Conservation (phyloP, 1,140 invertebrate species). For the Lerema accius region DNA sequence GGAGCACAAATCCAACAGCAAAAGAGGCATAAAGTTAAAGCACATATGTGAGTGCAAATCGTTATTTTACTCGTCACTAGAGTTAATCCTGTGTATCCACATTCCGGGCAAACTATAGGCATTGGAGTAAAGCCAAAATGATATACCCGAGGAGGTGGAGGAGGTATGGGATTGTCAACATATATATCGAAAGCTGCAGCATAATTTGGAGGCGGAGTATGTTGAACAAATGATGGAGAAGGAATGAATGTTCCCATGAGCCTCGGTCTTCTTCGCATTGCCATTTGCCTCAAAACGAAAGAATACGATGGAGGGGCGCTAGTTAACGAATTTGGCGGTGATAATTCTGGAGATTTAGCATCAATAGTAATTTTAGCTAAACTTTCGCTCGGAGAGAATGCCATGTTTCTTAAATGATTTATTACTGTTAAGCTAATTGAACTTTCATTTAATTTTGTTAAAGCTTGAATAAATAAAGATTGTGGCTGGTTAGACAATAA, state of each 20-base stretch:
- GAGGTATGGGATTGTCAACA: slow-evolving; percentile 57
- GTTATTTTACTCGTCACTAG: slow-evolving; percentile 61
- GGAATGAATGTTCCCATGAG: slow-evolving; percentile 74
- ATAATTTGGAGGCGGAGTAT: slow-evolving; percentile 72
- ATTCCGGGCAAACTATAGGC: slow-evolving; percentile 65
- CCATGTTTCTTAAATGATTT: slow-evolving; percentile 25
- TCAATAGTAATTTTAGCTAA: slow-evolving; percentile 31
- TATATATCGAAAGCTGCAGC: slow-evolving; percentile 74
- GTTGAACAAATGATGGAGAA: slow-evolving; percentile 69
- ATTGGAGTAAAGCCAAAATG: slow-evolving; percentile 66
- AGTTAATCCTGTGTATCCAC: slow-evolving; percentile 67
- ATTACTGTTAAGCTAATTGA: slow-evolving; percentile 44
- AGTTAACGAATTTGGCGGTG: slow-evolving; percentile 66
- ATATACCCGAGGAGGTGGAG: slow-evolving; percentile 53
- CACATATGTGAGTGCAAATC: slow-evolving; percentile 70
- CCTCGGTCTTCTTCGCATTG: slow-evolving; percentile 58
- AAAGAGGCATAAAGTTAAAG: slow-evolving; percentile 62
- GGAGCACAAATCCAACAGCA: slow-evolving; percentile 76
- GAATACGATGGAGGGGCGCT: slow-evolving; percentile 77
- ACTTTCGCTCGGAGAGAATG: slow-evolving; percentile 11
- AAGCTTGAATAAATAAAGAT: slow-evolving; percentile 58
- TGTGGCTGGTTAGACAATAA: slow-evolving; percentile 45
- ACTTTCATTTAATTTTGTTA: slow-evolving; percentile 62
- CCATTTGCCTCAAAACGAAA: slow-evolving; percentile 71
- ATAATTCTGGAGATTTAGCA: slow-evolving; percentile 44